phyloP scores from a whole-genome alignment of 2,797 vertebrate genomes.

The Urosaurus nigricauda region DNA sequence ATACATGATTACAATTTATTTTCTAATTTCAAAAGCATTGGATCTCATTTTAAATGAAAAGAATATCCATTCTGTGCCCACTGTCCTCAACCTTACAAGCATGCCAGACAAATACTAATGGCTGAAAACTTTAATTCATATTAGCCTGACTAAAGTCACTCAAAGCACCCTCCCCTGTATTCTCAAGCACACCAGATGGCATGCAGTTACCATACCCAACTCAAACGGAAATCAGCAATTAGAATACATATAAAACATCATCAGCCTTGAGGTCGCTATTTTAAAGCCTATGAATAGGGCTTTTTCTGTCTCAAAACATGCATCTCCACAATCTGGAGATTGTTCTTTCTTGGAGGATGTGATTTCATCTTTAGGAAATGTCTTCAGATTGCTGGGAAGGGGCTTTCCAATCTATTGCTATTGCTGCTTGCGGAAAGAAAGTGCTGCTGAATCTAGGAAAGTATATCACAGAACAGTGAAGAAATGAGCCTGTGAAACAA shows the following conservation, averaged over 20 bases:
- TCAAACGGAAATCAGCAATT: slow-evolving; percentile 47
- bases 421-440: background rate
- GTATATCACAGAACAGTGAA: background rate
- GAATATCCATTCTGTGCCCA: background rate
- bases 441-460: slow-evolving; percentile 2
- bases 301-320: slow-evolving; percentile 66
- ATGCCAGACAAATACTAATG: accelerated
- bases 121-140: background rate
- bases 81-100: background rate
- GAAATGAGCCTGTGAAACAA: background rate
- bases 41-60: background rate
- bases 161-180: background rate
- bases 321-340: slow-evolving; percentile 71
- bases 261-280: slow-evolving; percentile 59
- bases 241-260: slow-evolving; percentile 50
- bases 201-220: slow-evolving; percentile 14
- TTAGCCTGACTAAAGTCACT: background rate
- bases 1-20: background rate
- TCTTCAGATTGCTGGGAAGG: slow-evolving; percentile 38
- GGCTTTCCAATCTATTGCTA: slow-evolving; percentile 39
- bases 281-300: slow-evolving; percentile 64
- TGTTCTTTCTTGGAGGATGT: slow-evolving; percentile 67
- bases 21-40: background rate
- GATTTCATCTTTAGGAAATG: slow-evolving; percentile 62
- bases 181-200: background rate